phyloP scores from a whole-genome alignment of 1,140 invertebrate species.

The Melipona quadrifasciata region DNA sequence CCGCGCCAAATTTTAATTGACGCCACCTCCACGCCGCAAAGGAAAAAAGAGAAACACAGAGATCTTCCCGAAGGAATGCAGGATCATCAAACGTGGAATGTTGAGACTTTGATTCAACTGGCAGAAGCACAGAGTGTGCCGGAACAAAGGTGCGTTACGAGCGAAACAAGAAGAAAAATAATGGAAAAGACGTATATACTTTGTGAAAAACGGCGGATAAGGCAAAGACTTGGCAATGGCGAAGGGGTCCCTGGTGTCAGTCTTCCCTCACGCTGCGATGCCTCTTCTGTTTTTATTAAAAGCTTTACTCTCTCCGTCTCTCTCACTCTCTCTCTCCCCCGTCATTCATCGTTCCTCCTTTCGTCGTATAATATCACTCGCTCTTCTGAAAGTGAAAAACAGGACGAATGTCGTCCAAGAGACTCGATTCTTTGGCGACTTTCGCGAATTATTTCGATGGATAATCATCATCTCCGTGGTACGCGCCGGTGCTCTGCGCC shows the following conservation, averaged over 20 bases:
- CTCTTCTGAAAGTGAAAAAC: slow-evolving; percentile 56
- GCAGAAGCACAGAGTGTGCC: not conserved
- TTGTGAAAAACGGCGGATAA: slow-evolving; percentile 42
- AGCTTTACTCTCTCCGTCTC: slow-evolving; percentile 43
- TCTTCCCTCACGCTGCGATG: slow-evolving; percentile 61
- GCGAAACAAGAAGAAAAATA: slow-evolving; percentile 49
- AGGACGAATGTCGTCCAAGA: slow-evolving; percentile 56
- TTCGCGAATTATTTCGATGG: slow-evolving; percentile 37
- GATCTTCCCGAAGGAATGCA: not conserved
- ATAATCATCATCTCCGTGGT: slow-evolving; percentile 30
- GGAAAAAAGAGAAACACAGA: not conserved
- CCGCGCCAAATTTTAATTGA: slow-evolving; percentile 10
- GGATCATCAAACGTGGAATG: slow-evolving; percentile 5
- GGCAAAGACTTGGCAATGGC: slow-evolving; percentile 34
- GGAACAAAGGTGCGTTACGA: slow-evolving; percentile 52
- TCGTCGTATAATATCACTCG: slow-evolving; percentile 51
- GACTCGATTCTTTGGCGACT: slow-evolving; percentile 53
- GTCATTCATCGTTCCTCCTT: slow-evolving; percentile 15
- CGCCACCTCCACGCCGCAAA: not conserved
- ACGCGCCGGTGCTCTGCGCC: not conserved
- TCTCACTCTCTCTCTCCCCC: not conserved
- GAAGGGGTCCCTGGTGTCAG: slow-evolving; percentile 44
- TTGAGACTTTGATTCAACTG: slow-evolving; percentile 62
- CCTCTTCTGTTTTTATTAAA: slow-evolving; percentile 70
- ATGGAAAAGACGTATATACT: slow-evolving; percentile 64